Percentiles rank a stretch among this genome's conserved stretches.
Conservation (phyloP, 2,797 vertebrate genomes). For the Pristis pectinata region DNA sequence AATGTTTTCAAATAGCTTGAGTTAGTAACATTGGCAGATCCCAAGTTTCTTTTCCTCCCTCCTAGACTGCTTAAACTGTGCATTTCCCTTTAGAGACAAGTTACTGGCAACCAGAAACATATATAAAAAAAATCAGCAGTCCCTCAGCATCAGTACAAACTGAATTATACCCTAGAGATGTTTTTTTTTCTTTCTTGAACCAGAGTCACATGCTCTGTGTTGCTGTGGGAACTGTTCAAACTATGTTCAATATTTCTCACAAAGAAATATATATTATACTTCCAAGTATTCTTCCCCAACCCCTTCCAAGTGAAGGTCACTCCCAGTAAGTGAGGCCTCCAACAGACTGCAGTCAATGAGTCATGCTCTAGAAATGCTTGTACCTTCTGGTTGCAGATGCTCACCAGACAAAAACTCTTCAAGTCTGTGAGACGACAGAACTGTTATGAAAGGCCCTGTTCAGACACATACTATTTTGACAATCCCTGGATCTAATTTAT, state of each 20-base stretch:
- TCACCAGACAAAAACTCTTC: conserved; percentile 19
- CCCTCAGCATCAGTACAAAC: conserved; percentile 27
- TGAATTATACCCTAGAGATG: not conserved
- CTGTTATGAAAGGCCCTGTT: not conserved
- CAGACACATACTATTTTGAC: not conserved
- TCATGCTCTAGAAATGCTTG: conserved; percentile 30
- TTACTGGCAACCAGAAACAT: conserved; percentile 13
- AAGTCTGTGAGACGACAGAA: not conserved
- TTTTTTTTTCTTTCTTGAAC: not conserved
- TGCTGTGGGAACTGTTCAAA: conserved; percentile 34
- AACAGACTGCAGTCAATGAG: conserved; percentile 15
- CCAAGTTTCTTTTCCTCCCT: not conserved
- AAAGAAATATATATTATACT: not conserved
- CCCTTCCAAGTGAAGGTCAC: conserved; percentile 30
- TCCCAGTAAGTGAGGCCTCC: conserved; percentile 34
- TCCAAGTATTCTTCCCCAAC: conserved; percentile 8
- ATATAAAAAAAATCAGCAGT: not conserved
- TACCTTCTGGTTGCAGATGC: conserved; percentile 31
- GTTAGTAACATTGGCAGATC: not conserved
- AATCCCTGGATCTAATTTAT: conserved; percentile 16
- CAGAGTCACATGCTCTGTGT: not conserved
- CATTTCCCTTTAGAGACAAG: not conserved
- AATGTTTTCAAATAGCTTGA: not conserved
- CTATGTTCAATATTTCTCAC: conserved; percentile 26
- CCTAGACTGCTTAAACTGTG: not conserved